Conservation (phyloP, 2,113 vertebrate species). For the Mirounga angustirostris region DNA sequence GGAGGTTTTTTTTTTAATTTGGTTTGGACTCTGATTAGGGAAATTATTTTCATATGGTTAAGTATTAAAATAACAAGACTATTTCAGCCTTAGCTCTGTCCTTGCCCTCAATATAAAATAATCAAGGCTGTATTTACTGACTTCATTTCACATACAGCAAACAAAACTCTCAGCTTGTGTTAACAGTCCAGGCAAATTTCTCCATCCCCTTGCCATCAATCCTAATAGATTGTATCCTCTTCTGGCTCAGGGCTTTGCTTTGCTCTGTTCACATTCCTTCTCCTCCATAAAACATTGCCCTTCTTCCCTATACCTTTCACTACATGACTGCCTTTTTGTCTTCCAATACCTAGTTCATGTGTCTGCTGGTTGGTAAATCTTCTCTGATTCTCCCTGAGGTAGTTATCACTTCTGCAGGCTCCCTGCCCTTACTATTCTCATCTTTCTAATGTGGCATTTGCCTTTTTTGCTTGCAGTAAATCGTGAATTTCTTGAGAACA, state of each 20-base stretch:
- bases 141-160: not conserved
- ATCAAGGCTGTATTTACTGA: not conserved
- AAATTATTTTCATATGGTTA: not conserved
- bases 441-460: not conserved
- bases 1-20: not conserved
- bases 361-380: not conserved
- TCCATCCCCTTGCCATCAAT: not conserved
- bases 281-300: not conserved
- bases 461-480: not conserved
- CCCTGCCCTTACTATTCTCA: not conserved
- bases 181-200: not conserved
- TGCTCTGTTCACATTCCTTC: not conserved
- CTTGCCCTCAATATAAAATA: not conserved
- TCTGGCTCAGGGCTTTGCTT: not conserved
- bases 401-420: not conserved
- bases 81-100: not conserved
- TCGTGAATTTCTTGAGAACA: not conserved
- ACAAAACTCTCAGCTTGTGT: not conserved
- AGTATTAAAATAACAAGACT: not conserved
- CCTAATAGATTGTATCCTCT: not conserved
- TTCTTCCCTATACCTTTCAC: too few relatives aligned
- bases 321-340: not conserved
- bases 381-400: not conserved
- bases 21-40: not conserved
- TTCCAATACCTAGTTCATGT: not conserved